phyloP scores from a whole-genome alignment of 2,113 vertebrate species.

The Zootoca vivipara region DNA sequence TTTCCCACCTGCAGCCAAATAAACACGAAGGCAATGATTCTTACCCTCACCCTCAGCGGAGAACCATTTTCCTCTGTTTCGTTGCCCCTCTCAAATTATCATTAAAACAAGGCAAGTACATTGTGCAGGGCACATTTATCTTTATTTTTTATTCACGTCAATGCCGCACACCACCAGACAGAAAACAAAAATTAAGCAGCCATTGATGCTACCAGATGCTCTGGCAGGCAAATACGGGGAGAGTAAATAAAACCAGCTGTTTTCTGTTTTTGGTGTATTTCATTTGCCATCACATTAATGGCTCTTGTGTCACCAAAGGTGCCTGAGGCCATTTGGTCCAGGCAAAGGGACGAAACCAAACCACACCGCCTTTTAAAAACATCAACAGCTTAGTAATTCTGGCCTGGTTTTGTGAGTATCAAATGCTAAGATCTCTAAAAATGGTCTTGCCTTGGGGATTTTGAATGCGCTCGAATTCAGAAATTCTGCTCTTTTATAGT shows the following conservation, averaged over 20 bases:
- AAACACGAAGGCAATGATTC: not conserved
- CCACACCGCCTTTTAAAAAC: not conserved
- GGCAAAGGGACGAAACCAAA: not conserved
- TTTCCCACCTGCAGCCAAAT: not conserved
- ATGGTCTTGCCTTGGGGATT: rapidly evolving
- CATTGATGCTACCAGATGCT: not conserved
- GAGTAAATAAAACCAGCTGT: conserved; percentile 5
- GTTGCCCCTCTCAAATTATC: not conserved
- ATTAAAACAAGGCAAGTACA: not conserved
- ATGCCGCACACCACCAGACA: not conserved
- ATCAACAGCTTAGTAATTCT: not conserved
- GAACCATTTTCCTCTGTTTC: not conserved
- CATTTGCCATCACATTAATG: not conserved
- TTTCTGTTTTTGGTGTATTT: not conserved
- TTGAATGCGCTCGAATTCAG: conserved; percentile 34
- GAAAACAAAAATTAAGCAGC: not conserved
- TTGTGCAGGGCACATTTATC: not conserved
- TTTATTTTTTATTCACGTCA: not conserved
- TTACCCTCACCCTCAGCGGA: not conserved
- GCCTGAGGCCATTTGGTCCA: not conserved
- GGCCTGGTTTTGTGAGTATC: not conserved
- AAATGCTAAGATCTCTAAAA: not conserved
- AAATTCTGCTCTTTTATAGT: conserved; percentile 49
- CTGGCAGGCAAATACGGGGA: not conserved
- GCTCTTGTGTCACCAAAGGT: not conserved